Evolutionary conservation across 2,888 invertebrate species (phyloP).

Genomic region (Rhynchonema sp.): DNA sequence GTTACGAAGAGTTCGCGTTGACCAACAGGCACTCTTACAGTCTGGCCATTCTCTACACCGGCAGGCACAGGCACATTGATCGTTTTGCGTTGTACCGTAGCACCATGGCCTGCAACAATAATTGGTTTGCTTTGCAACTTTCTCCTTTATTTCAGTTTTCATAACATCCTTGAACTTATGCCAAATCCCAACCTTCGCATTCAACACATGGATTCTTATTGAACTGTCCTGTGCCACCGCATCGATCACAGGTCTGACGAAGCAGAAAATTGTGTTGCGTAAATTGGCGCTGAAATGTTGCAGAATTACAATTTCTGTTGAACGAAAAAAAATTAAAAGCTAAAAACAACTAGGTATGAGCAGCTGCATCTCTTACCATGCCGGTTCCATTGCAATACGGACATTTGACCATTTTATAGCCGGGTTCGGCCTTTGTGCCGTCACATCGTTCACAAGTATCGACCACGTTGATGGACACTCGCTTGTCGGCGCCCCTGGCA

Average conservation of each 20-base stretch:
- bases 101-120: too few relatives aligned
- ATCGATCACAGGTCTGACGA: slow-evolving; percentile 79
- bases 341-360: background rate
- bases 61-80: slow-evolving; percentile 83
- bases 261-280: slow-evolving; percentile 72
- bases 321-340: too few relatives aligned
- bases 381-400: slow-evolving; percentile 87
- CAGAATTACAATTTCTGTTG: too few relatives aligned
- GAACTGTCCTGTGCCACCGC: slow-evolving; percentile 61
- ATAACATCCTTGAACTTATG: background rate
- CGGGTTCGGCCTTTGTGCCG: slow-evolving; percentile 56
- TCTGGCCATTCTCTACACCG: slow-evolving; percentile 84
- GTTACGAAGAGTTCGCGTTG: slow-evolving; percentile 77
- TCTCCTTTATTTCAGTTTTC: too few relatives aligned
- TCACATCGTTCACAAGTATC: slow-evolving; percentile 74
- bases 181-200: slow-evolving; percentile 62
- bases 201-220: slow-evolving; percentile 76
- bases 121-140: too few relatives aligned
- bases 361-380: slow-evolving; percentile 40
- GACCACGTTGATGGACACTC: slow-evolving; percentile 67
- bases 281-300: slow-evolving; percentile 30
- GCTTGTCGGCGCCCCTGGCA: slow-evolving; percentile 68
- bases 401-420: slow-evolving; percentile 70
- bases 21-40: slow-evolving; percentile 77
- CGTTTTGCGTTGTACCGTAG: slow-evolving; percentile 63